A percentile compares a stretch with the other conserved stretches of the same genome.
Conservation (phyloP, 2,888 invertebrate genomes). For the Apocheima hispidaria region DNA sequence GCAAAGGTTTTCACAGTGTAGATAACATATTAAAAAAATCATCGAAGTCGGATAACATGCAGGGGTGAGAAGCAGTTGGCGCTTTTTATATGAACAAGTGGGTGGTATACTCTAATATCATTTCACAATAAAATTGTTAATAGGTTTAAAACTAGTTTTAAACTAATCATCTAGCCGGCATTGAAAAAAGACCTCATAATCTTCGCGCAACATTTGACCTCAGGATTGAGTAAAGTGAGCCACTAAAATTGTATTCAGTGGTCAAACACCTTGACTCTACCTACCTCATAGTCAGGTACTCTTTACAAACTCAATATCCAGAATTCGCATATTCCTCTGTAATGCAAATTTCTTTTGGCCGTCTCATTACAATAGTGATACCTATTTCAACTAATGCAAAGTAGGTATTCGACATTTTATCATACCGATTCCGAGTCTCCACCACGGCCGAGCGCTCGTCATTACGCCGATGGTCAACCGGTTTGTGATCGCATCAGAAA, state of each 20-base stretch:
- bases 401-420: constrained; percentile 75
- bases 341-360: constrained; percentile 46
- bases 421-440: constrained; percentile 60
- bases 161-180: not conserved
- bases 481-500: constrained; percentile 84
- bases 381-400: constrained; percentile 72
- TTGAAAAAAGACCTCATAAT: constrained; percentile 12
- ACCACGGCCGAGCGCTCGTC: constrained; percentile 66
- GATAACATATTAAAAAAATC: no score
- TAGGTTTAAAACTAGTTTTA: no score
- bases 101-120: no score
- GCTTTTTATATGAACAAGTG: no score
- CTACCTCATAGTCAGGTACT: constrained; percentile 1
- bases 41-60: no score
- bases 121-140: no score
- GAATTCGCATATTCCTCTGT: constrained; percentile 41
- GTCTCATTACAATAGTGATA: constrained; percentile 45
- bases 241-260: constrained; percentile 20
- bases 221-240: constrained; percentile 7
- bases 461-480: constrained; percentile 81
- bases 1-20: no score
- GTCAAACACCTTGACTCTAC: constrained; percentile 35
- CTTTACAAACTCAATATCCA: constrained; percentile 30
- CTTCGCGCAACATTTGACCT: not conserved
- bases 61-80: no score